A percentile compares a stretch with the other conserved stretches of the same genome.
Conservation (phyloP, 1,140 invertebrate genomes). For the Drosophila auraria region DNA sequence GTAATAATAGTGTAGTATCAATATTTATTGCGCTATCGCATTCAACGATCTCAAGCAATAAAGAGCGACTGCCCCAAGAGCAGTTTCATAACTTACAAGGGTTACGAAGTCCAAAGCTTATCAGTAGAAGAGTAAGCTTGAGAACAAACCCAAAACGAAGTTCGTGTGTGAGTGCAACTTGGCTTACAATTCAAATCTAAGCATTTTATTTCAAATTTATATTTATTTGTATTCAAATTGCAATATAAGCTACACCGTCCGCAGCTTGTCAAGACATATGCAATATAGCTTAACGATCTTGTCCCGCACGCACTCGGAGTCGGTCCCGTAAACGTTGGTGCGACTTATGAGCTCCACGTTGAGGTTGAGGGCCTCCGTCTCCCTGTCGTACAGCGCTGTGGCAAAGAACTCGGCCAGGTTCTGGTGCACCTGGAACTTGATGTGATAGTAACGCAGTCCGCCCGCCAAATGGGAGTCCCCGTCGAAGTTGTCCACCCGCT, state of each 20-base stretch:
- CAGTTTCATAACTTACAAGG: too few species aligned
- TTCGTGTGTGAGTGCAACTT: too few species aligned
- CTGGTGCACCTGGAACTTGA: slow-evolving; percentile 57
- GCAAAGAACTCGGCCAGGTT: slow-evolving; percentile 87
- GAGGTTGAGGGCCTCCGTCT: slow-evolving; percentile 37
- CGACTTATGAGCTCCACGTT: slow-evolving; percentile 86
- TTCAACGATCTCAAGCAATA: too few species aligned
- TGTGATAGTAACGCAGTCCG: slow-evolving; percentile 16
- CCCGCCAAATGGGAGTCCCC: background rate
- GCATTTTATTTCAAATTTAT: too few species aligned
- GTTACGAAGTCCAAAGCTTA: too few species aligned
- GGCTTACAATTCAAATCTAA: too few species aligned
- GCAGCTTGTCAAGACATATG: slow-evolving; percentile 25
- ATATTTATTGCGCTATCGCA: too few species aligned
- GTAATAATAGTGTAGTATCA: too few species aligned
- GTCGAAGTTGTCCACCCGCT: background rate
- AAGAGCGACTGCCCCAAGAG: too few species aligned
- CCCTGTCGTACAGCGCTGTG: slow-evolving; percentile 84
- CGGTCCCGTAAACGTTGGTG: slow-evolving; percentile 86
- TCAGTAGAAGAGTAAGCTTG: too few species aligned
- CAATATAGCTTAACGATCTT: slow-evolving; percentile 86
- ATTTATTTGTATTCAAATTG: background rate
- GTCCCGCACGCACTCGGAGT: slow-evolving; percentile 85
- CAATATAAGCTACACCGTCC: too few species aligned
- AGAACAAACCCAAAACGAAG: too few species aligned